phyloP scores from a whole-genome alignment of 2,888 invertebrate genomes.

The Sphecodes monilicornis region DNA sequence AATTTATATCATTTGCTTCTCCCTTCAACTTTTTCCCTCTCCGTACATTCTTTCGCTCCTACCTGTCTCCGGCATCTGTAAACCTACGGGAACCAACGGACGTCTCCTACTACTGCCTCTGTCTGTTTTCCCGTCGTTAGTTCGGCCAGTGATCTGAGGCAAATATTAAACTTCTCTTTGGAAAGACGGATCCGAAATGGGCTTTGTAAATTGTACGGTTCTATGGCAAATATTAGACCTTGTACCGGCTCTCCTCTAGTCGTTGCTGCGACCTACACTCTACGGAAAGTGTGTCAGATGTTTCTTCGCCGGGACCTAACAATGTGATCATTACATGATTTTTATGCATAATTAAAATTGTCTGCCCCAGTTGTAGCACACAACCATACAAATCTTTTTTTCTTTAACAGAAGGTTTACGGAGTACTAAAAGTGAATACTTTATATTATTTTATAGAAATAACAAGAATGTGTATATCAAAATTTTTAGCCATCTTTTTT shows the following conservation, averaged over 20 bases:
- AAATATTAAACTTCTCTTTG: conserved; percentile 27
- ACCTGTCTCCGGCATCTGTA: conserved; percentile 49
- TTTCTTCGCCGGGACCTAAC: not conserved
- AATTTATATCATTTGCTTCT: conserved; percentile 75
- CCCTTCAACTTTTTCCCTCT: conserved; percentile 39
- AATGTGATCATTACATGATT: too few relatives aligned
- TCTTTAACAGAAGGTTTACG: too few relatives aligned
- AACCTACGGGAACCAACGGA: conserved; percentile 39
- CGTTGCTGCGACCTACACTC: not conserved
- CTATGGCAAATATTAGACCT: not conserved
- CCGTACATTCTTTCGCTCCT: conserved; percentile 30
- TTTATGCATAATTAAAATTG: too few relatives aligned
- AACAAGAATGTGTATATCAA: too few relatives aligned
- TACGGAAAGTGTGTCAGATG: not conserved
- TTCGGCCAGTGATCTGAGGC: not conserved
- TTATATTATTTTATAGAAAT: too few relatives aligned
- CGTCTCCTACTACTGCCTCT: not conserved
- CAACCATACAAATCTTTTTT: too few relatives aligned
- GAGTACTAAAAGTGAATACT: too few relatives aligned
- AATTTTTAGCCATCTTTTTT: too few relatives aligned
- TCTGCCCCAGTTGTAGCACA: too few relatives aligned
- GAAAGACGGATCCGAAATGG: not conserved
- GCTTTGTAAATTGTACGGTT: not conserved
- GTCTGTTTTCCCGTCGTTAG: conserved; percentile 15
- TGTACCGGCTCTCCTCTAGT: not conserved